phyloP scores from a whole-genome alignment of 1,140 invertebrate species.

The Cryptotermes secundus region DNA sequence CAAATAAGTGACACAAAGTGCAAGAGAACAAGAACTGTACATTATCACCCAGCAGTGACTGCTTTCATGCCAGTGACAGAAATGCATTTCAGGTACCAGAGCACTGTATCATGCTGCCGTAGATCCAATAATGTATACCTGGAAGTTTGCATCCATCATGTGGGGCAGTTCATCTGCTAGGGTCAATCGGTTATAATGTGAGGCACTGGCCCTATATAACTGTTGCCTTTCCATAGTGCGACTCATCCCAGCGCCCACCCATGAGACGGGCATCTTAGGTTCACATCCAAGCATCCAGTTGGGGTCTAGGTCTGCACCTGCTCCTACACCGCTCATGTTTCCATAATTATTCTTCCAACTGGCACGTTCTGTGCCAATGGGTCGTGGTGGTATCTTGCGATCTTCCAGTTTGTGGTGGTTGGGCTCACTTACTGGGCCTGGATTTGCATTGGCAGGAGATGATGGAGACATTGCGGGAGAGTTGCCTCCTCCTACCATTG shows the following conservation, averaged over 20 bases:
- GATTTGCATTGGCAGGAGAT: conserved; percentile 42
- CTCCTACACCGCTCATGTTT: conserved; percentile 38
- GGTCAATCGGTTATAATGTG: conserved; percentile 46
- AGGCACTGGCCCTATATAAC: conserved; percentile 45
- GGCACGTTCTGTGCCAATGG: conserved; percentile 62
- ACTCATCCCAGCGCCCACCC: conserved; percentile 42
- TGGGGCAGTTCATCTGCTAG: conserved; percentile 50
- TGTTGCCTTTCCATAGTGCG: conserved; percentile 48
- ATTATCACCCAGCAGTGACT: too few species aligned
- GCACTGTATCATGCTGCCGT: not conserved
- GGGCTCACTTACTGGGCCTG: conserved; percentile 1
- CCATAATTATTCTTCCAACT: conserved; percentile 39
- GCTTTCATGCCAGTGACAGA: too few species aligned
- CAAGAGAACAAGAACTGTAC: too few species aligned
- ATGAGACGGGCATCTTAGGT: conserved; percentile 47
- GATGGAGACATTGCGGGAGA: conserved; percentile 65
- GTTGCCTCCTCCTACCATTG: conserved; percentile 41
- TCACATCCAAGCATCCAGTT: conserved; percentile 59
- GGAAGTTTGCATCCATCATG: conserved; percentile 52
- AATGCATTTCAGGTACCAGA: too few species aligned
- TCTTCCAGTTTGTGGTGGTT: conserved; percentile 52
- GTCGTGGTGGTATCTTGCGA: conserved; percentile 67
- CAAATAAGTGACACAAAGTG: too few species aligned
- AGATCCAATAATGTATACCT: conserved; percentile 44
- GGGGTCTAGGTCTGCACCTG: conserved; percentile 50